Percentiles rank a stretch among this genome's conserved stretches.
phyloP scores from a whole-genome alignment of 2,113 vertebrate species.

The Austrofundulus limnaeus region DNA sequence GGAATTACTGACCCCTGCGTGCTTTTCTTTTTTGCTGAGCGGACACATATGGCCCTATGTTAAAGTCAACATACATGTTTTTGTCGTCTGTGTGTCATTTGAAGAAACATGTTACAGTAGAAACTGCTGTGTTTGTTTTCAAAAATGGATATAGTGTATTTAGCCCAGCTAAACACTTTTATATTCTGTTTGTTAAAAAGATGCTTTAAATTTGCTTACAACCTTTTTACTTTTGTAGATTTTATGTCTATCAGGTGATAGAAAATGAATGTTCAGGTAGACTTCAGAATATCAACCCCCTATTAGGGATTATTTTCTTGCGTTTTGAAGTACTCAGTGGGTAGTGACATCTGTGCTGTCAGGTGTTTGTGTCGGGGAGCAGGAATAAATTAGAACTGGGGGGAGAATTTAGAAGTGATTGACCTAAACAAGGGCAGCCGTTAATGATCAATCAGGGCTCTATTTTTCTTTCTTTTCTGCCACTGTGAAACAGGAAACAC shows the following conservation, averaged over 20 bases:
- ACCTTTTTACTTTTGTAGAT: no score
- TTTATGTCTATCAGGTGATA: no score
- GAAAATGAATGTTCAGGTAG: background rate
- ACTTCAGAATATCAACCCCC: background rate
- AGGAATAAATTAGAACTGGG: slow-evolving; percentile 25
- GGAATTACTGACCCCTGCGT: slow-evolving; percentile 14
- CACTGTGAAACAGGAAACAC: slow-evolving; percentile 29
- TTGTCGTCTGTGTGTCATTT: no score
- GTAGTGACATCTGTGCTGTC: background rate
- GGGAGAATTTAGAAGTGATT: slow-evolving; percentile 7
- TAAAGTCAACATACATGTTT: background rate
- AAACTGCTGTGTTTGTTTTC: no score
- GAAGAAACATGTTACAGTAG: no score
- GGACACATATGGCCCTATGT: background rate
- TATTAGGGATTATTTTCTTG: background rate
- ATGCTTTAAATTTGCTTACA: no score
- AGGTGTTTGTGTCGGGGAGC: slow-evolving; percentile 5
- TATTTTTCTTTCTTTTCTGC: slow-evolving; percentile 47
- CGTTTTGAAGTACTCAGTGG: background rate
- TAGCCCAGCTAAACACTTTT: no score
- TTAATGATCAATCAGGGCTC: slow-evolving; percentile 46
- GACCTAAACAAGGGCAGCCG: slow-evolving; percentile 7
- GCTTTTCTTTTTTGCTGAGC: background rate
- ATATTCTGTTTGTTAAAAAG: no score
- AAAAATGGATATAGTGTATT: no score